These are phyloP conservation scores for Ceyx cyanopectus DNA, from an alignment of 2,113 vertebrate species.

Conservation along the genomic window DNA sequence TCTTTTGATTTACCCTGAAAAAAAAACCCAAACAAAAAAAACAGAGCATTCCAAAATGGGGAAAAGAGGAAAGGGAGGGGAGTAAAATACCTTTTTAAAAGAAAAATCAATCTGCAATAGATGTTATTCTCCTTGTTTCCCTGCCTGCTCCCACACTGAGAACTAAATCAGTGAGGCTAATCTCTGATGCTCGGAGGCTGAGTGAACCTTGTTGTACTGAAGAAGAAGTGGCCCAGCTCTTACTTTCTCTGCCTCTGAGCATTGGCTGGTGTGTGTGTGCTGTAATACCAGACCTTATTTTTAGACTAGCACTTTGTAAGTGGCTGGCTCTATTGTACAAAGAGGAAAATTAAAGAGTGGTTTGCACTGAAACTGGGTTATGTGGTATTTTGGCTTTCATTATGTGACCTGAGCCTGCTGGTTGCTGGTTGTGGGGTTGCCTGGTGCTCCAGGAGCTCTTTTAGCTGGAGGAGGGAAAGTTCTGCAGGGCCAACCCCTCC, in stretches of 20 bases:
- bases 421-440: background rate
- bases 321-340: conserved; percentile 71
- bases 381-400: background rate
- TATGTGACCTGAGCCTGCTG: background rate
- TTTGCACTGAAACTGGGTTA: conserved; percentile 66
- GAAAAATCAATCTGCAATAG: background rate
- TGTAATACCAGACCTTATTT: conserved; percentile 65
- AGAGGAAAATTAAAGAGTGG: conserved; percentile 70
- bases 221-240: conserved; percentile 26
- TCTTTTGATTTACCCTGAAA: conserved; percentile 16
- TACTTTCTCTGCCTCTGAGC: conserved; percentile 29
- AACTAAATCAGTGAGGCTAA: background rate
- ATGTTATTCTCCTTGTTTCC: background rate
- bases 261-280: conserved; percentile 53
- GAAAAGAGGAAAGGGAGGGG: background rate
- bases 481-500: background rate
- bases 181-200: background rate
- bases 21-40: background rate
- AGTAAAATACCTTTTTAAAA: background rate
- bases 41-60: conserved; percentile 2
- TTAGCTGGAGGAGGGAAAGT: background rate
- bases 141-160: background rate
- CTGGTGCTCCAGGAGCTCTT: background rate
- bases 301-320: conserved; percentile 73
- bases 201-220: conserved; percentile 35